Evolutionary conservation across 2,888 invertebrate species (phyloP).

Genomic region (Chrysotoxum bicinctum): DNA sequence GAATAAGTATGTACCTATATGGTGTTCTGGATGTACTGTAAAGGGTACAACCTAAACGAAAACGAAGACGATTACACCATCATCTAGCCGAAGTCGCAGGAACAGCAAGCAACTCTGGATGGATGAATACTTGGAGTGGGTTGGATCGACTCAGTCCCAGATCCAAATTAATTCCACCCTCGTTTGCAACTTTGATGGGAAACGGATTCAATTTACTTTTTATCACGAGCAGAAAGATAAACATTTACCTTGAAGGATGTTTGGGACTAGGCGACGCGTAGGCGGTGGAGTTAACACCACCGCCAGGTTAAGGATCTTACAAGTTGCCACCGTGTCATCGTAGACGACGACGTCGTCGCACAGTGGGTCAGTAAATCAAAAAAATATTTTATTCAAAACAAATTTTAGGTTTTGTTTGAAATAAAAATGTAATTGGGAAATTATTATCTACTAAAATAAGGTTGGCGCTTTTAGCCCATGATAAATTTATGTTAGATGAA

Average conservation of each 20-base stretch:
- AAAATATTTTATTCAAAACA: neutral
- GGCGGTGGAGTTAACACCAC: neutral
- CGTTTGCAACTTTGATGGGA: conserved; percentile 71
- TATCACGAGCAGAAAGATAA: conserved; percentile 70
- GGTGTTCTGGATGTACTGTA: neutral
- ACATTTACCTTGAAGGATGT: conserved; percentile 68
- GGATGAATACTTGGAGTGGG: neutral
- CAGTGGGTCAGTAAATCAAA: neutral
- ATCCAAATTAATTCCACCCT: conserved; percentile 69
- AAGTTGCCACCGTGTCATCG: neutral
- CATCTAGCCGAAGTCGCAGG: neutral
- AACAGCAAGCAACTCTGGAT: neutral
- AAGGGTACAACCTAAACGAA: neutral
- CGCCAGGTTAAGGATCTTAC: conserved; percentile 14
- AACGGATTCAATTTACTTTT: conserved; percentile 73
- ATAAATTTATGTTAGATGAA: too few species aligned
- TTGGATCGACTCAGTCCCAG: conserved; percentile 8
- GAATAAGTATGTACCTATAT: neutral
- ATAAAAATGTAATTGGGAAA: neutral
- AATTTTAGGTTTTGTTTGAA: neutral
- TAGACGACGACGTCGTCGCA: neutral
- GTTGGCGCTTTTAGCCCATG: too few species aligned
- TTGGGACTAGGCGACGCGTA: conserved; percentile 33
- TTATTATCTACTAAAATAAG: too few species aligned
- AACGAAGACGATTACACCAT: neutral